phyloP scores from a whole-genome alignment of 1,140 invertebrate genomes.

The Portunus trituberculatus region DNA sequence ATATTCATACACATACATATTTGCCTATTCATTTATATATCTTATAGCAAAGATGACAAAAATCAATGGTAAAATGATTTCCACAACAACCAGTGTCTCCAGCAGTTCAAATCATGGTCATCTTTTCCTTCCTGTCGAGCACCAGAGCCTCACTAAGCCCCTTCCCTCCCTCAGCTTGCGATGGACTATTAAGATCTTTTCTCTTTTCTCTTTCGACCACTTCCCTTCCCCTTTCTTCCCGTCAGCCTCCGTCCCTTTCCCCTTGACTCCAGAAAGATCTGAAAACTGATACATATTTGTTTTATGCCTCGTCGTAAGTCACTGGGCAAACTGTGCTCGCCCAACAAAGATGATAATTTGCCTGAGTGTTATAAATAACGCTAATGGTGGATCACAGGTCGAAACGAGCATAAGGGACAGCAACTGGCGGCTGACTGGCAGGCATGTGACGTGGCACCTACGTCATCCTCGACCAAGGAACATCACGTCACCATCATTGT shows the following conservation, averaged over 20 bases:
- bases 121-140: neutral
- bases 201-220: neutral
- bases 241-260: neutral
- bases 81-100: neutral
- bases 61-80: neutral
- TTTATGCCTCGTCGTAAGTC: constrained; percentile 36
- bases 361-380: constrained; percentile 33
- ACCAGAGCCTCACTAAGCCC: neutral
- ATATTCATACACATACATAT: constrained; percentile 20
- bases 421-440: neutral
- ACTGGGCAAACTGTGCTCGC: neutral
- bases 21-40: neutral
- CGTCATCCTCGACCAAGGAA: too few species aligned
- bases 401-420: neutral
- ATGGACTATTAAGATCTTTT: neutral
- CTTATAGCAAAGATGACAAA: neutral
- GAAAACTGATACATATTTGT: constrained; percentile 53
- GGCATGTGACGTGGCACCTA: neutral
- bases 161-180: neutral
- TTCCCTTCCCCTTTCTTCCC: neutral
- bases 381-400: neutral
- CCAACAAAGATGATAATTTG: constrained; percentile 27
- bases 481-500: too few species aligned
- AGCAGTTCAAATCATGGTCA: neutral
- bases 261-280: neutral